These are phyloP conservation scores for Onychorhynchus coronatus DNA, from an alignment of 2,113 vertebrate genomes.

Conservation along the genomic window DNA sequence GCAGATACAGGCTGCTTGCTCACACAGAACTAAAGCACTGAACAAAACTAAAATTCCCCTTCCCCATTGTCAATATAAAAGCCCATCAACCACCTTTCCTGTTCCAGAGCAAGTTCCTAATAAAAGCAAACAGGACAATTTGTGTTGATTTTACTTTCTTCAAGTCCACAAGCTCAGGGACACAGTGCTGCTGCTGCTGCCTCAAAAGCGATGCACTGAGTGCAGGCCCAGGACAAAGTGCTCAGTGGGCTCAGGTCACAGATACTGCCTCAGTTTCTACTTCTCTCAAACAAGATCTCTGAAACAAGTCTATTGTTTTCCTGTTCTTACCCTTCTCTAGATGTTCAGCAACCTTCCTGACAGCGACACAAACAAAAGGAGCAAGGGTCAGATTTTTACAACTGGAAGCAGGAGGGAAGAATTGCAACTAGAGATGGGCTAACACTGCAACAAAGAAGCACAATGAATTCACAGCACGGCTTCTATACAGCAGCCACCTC, in stretches of 20 bases:
- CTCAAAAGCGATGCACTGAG: background rate
- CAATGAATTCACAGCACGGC: background rate
- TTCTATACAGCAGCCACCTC: background rate
- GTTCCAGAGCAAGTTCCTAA: background rate
- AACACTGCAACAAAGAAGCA: background rate
- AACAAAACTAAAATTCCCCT: background rate
- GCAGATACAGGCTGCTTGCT: background rate
- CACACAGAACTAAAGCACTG: background rate
- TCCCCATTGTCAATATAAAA: background rate
- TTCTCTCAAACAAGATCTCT: background rate
- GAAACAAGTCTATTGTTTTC: background rate
- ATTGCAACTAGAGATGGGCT: background rate
- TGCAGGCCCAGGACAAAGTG: background rate
- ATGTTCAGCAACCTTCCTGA: background rate
- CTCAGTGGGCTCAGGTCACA: background rate
- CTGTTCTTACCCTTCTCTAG: background rate
- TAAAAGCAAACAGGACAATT: background rate
- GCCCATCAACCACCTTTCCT: background rate
- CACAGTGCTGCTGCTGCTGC: background rate
- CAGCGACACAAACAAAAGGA: background rate
- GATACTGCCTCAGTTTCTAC: background rate
- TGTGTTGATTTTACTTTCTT: background rate
- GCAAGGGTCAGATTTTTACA: background rate
- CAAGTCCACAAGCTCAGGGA: background rate
- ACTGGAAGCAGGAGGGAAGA: background rate